These are phyloP conservation scores for Turritopsis rubra DNA, from an alignment of 30 jellyfish, hydroid and myxozoan species.

Conservation along the genomic window DNA sequence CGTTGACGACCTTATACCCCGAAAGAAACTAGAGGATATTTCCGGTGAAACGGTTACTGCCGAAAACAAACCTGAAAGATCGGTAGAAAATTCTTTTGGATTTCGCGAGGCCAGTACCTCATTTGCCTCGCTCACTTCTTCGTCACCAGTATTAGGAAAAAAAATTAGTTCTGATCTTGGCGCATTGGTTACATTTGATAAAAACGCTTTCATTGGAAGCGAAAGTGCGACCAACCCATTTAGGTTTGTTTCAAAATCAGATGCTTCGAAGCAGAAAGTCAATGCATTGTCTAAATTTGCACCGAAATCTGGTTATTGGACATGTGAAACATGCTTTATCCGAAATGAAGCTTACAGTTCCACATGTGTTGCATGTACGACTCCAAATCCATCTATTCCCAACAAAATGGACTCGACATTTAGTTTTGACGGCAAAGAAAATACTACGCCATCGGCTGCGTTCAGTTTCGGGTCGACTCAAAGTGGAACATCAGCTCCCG, in stretches of 20 bases:
- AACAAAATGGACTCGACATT: not conserved
- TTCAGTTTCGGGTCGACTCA: not conserved
- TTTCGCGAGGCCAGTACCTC: not conserved
- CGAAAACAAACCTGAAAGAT: not conserved
- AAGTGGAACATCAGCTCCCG: not conserved
- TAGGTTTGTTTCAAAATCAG: not conserved
- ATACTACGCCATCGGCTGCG: not conserved
- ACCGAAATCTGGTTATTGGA: constrained; percentile 27
- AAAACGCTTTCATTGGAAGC: too few relatives aligned
- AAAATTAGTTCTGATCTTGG: not conserved
- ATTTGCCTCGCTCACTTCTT: not conserved
- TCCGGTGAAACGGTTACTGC: not conserved
- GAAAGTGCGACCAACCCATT: too few relatives aligned
- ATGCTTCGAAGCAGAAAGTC: not conserved
- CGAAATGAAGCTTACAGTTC: not conserved
- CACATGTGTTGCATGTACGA: constrained; percentile 22
- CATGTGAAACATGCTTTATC: constrained; percentile 27
- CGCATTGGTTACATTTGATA: not conserved
- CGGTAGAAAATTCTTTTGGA: not conserved
- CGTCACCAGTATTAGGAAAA: not conserved
- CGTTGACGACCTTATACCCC: not conserved
- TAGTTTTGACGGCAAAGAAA: not conserved
- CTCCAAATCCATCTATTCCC: constrained; percentile 28
- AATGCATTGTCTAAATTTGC: constrained; percentile 17
- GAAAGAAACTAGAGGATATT: not conserved